Base-by-base conservation (phyloP, 2,888 invertebrate genomes). In the Andricus curvator region DNA sequence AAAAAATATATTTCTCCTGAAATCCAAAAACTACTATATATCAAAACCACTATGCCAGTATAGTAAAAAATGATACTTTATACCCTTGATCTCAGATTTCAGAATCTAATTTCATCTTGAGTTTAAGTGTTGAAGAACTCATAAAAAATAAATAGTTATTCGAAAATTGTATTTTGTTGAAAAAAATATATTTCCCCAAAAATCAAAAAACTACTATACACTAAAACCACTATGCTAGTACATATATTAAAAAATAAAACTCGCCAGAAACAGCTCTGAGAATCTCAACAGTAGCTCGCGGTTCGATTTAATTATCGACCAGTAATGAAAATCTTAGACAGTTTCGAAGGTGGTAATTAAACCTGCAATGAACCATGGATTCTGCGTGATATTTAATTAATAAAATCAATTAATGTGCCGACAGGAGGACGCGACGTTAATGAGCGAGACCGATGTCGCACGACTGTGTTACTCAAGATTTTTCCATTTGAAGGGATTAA, bases 331-430 rank as follows among this genome's bases (percentile, higher is more conserved):
- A n/a, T 67, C 5, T n/a, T 25, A 0, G 80, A 81, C 78, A 82
- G 83, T 82, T 82, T 80, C 80, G 80, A 82, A 83, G 83, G 76
- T 79, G 81, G 84, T 83, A 85, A 85, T 85, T 85, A 83, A 85
- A 82, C 80, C 64, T 41, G 78, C 82, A 82, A 81, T 68, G 80
- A 77, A 60, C 82, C 80, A 78, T 66, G 82, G 78, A 82, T 81
- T 79, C 80, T 77, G 81, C 77, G 81, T 80, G 84, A 82, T 84
- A 82, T 83, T 84, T 83, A 84, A 85, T 86, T 86, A 85, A 85
- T 84, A 84, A 84, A 86, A 83, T 82, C 82, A 82, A 86, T 85
- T 86, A 85, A 86, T 83, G 82, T 83, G 81, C 22, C 62, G 64
- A 51, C n/a, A 66, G 13, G 41, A n/a, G 41, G n/a, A 13, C 22